Evolutionary conservation across 2,888 invertebrate genomes (phyloP).

Genomic region (Argynnis bischoffii): DNA sequence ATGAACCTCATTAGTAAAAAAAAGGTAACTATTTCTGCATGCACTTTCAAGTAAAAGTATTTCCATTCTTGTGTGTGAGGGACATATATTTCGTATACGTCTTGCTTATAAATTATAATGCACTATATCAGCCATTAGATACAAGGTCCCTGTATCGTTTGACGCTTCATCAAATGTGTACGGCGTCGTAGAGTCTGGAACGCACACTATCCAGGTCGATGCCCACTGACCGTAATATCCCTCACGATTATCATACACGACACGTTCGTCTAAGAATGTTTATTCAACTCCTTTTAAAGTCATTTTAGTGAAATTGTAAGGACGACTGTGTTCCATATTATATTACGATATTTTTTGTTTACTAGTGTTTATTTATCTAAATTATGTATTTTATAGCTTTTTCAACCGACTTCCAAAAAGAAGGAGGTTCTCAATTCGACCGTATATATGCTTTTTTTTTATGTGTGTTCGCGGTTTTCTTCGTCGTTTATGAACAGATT

Average conservation of each 20-base stretch:
- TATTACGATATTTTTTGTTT: no score
- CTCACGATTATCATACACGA: constrained; percentile 42
- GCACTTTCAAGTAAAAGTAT: no score
- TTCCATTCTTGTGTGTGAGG: background rate
- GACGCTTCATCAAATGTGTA: constrained; percentile 44
- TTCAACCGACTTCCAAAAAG: no score
- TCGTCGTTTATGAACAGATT: no score
- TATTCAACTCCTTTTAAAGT: constrained; percentile 24
- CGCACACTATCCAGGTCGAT: constrained; percentile 59
- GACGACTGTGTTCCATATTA: background rate
- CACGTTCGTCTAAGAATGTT: constrained; percentile 36
- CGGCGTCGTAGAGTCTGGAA: constrained; percentile 62
- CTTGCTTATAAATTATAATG: background rate
- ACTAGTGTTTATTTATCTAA: no score
- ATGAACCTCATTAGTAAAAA: no score
- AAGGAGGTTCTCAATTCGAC: no score
- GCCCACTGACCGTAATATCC: constrained; percentile 58
- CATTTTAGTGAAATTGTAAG: constrained; percentile 12
- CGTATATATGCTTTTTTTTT: no score
- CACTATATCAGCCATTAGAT: constrained; percentile 34
- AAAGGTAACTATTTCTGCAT: no score
- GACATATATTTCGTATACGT: background rate
- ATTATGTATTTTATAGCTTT: no score
- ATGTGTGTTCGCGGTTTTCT: no score
- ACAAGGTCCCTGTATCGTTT: constrained; percentile 34